Evolutionary conservation across 2,797 vertebrate genomes (phyloP).

Genomic region (Phoxinus dragarum): DNA sequence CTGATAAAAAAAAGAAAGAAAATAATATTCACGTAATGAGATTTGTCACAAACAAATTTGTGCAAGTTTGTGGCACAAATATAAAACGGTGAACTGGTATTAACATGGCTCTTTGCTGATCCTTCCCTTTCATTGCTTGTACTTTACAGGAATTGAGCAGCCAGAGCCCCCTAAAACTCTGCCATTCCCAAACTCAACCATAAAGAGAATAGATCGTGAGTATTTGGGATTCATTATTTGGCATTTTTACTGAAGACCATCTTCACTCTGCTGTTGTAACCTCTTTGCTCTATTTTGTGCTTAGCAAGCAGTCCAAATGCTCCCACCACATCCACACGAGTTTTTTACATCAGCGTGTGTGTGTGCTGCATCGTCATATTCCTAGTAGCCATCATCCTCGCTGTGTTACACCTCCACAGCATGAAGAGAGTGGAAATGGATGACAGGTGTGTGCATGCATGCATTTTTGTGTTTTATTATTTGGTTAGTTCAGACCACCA

Average conservation of each 20-base stretch:
- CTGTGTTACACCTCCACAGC: constrained; percentile 97
- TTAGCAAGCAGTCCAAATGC: constrained; percentile 86
- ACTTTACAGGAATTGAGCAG: constrained; percentile 78
- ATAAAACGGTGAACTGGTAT: neutral
- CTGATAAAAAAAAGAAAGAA: neutral
- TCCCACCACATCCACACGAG: constrained; percentile 95
- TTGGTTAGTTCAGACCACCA: neutral
- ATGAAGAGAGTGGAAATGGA: constrained; percentile 98
- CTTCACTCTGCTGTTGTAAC: neutral
- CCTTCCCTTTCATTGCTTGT: constrained; percentile 53
- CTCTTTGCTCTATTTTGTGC: neutral
- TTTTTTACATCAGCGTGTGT: constrained; percentile 98
- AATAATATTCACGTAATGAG: no score
- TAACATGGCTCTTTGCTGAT: constrained; percentile 47
- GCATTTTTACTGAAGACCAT: neutral
- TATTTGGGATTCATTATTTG: constrained; percentile 36
- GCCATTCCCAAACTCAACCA: constrained; percentile 77
- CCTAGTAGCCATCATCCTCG: constrained; percentile 96
- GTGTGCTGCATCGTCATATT: constrained; percentile 99
- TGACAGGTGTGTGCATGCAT: constrained; percentile 85
- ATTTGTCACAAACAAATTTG: neutral
- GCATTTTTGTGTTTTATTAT: neutral
- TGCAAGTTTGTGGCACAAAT: neutral
- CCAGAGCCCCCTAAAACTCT: constrained; percentile 76
- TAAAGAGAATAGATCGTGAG: constrained; percentile 82